Evolutionary conservation across 2,113 vertebrate genomes (phyloP).

Genomic region (Dolichallabes microphthalmus): DNA sequence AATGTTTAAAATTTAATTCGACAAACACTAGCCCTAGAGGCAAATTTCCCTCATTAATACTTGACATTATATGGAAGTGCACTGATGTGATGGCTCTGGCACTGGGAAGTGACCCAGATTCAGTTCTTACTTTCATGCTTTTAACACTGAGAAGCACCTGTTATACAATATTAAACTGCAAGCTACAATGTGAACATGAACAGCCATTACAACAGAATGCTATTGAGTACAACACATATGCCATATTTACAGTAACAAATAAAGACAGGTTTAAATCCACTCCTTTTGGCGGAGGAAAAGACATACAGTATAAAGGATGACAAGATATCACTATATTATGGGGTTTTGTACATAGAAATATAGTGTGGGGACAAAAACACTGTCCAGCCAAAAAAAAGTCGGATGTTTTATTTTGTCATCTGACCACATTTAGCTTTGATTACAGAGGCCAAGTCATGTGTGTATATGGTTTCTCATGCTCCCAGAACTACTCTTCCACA

Average conservation of each 20-base stretch:
- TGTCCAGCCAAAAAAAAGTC: too few relatives aligned
- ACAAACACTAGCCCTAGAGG: conserved; percentile 70
- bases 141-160: conserved; percentile 69
- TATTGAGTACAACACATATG: conserved; percentile 10
- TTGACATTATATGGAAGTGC: conserved; percentile 70
- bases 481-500: too few relatives aligned
- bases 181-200: conserved; percentile 56
- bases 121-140: conserved; percentile 64
- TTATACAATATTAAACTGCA: conserved; percentile 64
- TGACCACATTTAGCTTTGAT: too few relatives aligned
- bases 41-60: conserved; percentile 77
- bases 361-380: background rate
- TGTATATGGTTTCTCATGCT: too few relatives aligned
- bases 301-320: background rate
- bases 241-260: background rate
- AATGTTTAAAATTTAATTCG: conserved; percentile 75
- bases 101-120: conserved; percentile 77
- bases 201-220: conserved; percentile 52
- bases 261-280: background rate
- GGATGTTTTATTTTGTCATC: too few relatives aligned
- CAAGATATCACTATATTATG: background rate
- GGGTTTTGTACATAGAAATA: background rate
- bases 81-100: conserved; percentile 63
- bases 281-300: too few relatives aligned
- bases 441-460: too few relatives aligned